Base-by-base conservation (phyloP, 2,113 vertebrate species). In the Corythaeola cristata region DNA sequence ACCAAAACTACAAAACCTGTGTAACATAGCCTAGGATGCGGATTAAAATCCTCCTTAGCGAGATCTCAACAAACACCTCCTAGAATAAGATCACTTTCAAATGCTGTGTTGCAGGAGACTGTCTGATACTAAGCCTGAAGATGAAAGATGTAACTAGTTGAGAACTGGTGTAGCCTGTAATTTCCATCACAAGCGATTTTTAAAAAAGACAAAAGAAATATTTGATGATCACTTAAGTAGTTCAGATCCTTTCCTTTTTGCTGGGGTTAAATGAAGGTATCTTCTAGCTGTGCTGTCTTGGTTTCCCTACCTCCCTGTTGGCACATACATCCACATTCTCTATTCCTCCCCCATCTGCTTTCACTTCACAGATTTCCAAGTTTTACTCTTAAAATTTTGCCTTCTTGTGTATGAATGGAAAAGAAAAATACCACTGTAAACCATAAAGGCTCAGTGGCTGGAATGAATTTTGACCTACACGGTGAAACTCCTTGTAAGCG, bases 291-390 rank as follows among this genome's bases (percentile, higher is more conserved):
- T 80, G 80, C 76, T 67, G 60, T 41, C 83, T 91, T 66, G 63
- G 27, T 83, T 93, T 78, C 68, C 23, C 72, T 95, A 74, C 85
- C 88, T 88, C 83, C 72, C 52, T 0, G 5, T 77, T 94, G 88
- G 75, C 90, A 88, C 20, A 5, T 55, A 12, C 49, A 45, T 87
- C 76, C 74, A 56, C 13, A 0, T 71, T 89, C 76, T 77, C 69
- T 58, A 4, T 79, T 90, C 55, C 35, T 93, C 55, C 69, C 75
- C 94, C 88, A 87, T 90, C 96, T 97, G 90, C 76, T 92, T 37
- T 64, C 82, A 44, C 80, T 78, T 72, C 49, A 56, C 55, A 56
- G 81, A 84, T 60, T 87, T 71, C 66, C 10, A 89, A 39, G 17
- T 67, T 91, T 78, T 68, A 39, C 59, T 91, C 47, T 30, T 49